Evolutionary conservation across 2,113 vertebrate species (phyloP).

Genomic region (Corythoichthys haematopterus): DNA sequence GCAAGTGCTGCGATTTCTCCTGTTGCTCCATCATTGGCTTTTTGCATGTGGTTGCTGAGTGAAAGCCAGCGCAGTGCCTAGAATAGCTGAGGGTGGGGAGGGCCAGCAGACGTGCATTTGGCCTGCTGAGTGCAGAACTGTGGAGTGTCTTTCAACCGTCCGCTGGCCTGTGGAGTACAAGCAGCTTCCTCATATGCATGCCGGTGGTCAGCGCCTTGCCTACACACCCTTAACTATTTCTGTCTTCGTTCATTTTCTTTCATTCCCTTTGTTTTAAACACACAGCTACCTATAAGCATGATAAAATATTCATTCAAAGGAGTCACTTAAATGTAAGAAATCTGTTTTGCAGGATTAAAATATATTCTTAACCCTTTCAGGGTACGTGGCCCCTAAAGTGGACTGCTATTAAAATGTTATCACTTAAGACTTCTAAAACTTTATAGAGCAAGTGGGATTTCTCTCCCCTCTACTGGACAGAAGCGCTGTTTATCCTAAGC

Average conservation of each 20-base stretch:
- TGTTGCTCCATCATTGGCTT: conserved; percentile 36
- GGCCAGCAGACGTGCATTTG: conserved; percentile 63
- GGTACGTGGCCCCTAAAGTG: too few species aligned
- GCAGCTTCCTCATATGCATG: conserved; percentile 72
- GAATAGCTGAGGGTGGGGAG: conserved; percentile 67
- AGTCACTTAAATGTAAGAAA: background rate
- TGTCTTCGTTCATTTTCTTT: conserved; percentile 39
- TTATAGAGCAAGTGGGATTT: too few species aligned
- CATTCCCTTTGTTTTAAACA: conserved; percentile 23
- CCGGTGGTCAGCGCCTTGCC: conserved; percentile 70
- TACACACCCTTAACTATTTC: conserved; percentile 76
- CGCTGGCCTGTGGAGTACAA: conserved; percentile 59
- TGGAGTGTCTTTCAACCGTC: conserved; percentile 57
- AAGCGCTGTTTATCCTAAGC: too few species aligned
- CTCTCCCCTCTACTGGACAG: too few species aligned
- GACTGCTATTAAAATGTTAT: too few species aligned
- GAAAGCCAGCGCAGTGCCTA: conserved; percentile 56
- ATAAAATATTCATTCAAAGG: conserved; percentile 17
- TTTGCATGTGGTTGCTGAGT: conserved; percentile 53
- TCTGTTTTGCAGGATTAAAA: too few species aligned
- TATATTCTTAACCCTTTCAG: too few species aligned
- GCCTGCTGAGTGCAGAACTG: conserved; percentile 52
- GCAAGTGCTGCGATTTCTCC: conserved; percentile 33
- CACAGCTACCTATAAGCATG: conserved; percentile 20
- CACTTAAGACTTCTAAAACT: too few species aligned